These are phyloP conservation scores for Lanistes nyassanus DNA, from an alignment of 1,140 invertebrate genomes.

Conservation along the genomic window DNA sequence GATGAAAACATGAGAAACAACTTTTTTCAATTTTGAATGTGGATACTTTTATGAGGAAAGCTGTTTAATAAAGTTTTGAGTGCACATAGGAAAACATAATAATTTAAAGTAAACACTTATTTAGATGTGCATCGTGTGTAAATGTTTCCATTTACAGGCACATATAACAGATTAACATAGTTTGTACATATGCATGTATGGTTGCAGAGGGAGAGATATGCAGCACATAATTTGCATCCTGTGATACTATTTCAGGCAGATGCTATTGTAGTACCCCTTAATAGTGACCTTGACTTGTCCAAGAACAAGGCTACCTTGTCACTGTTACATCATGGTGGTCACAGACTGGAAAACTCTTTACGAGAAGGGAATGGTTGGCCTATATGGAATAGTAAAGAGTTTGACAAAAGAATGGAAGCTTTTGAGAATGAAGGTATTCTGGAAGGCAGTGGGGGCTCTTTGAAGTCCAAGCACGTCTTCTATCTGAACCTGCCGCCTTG, in stretches of 20 bases:
- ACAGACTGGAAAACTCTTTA: not conserved
- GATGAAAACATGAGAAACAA: no score
- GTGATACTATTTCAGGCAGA: slow-evolving; percentile 6
- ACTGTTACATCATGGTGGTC: not conserved
- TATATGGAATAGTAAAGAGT: not conserved
- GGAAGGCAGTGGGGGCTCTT: not conserved
- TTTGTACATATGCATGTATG: not conserved
- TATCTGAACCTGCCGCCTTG: slow-evolving; percentile 6
- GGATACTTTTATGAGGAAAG: no score
- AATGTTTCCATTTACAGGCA: not conserved
- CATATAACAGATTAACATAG: not conserved
- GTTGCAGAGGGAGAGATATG: not conserved
- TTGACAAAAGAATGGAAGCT: not conserved
- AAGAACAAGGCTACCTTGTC: slow-evolving; percentile 5
- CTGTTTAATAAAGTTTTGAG: no score
- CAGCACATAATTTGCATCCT: not conserved
- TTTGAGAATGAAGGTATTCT: not conserved
- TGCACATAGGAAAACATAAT: no score
- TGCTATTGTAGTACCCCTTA: slow-evolving; percentile 6
- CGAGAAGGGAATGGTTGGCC: not conserved
- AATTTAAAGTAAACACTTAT: no score
- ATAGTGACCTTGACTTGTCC: slow-evolving; percentile 6
- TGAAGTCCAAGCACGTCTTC: slow-evolving; percentile 1
- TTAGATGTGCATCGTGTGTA: no score
- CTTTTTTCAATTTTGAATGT: no score